Conservation (phyloP, 2,888 invertebrate species). For the Ornithoptera priamus region DNA sequence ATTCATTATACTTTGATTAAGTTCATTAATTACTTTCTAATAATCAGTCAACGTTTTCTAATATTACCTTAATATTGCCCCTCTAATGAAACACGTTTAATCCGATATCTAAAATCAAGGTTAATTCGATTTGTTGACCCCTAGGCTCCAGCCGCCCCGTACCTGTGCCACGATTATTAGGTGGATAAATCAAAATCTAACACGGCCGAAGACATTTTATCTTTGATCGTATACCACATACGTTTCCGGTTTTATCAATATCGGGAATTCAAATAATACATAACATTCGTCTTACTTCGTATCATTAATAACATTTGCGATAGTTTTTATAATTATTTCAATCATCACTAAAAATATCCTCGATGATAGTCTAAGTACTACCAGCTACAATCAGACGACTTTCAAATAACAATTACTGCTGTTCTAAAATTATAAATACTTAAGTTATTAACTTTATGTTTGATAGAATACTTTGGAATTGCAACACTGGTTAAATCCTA, state of each 20-base stretch:
- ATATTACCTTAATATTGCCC: constrained; percentile 10
- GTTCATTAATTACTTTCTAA: constrained; percentile 13
- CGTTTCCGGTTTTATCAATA: not conserved
- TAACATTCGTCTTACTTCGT: too few relatives aligned
- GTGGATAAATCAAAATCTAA: constrained; percentile 27
- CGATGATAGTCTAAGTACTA: too few relatives aligned
- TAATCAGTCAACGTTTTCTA: constrained; percentile 9
- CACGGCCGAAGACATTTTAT: constrained; percentile 21
- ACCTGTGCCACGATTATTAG: constrained; percentile 26
- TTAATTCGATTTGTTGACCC: constrained; percentile 30
- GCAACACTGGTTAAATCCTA: not conserved
- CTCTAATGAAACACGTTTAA: constrained; percentile 28
- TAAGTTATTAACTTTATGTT: not conserved
- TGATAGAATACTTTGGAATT: not conserved
- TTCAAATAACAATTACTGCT: too few relatives aligned
- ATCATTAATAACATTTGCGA: too few relatives aligned
- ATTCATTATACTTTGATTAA: not conserved
- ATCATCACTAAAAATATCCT: too few relatives aligned
- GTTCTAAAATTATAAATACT: too few relatives aligned
- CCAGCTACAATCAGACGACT: too few relatives aligned
- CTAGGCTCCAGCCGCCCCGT: constrained; percentile 19
- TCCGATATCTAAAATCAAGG: constrained; percentile 25
- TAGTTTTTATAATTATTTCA: too few relatives aligned
- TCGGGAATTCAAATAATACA: not conserved
- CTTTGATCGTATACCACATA: not conserved